Evolutionary conservation across 2,797 vertebrate genomes (phyloP).

Genomic region (Microctenopoma stevenorrisi): DNA sequence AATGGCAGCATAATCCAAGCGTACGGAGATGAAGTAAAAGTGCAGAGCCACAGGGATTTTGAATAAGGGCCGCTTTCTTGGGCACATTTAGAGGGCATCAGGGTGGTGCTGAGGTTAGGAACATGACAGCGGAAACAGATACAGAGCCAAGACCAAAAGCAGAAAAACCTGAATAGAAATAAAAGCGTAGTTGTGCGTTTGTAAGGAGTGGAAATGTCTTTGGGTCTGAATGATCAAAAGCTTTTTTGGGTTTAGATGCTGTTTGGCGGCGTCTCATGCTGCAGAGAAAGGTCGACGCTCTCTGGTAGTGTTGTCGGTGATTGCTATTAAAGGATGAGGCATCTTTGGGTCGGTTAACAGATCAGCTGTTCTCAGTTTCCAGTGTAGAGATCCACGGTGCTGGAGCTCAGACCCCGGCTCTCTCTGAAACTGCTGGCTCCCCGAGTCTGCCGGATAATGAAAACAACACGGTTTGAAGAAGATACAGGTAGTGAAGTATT

Average conservation of each 20-base stretch:
- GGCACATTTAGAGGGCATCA: slow-evolving; percentile 41
- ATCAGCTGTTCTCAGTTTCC: slow-evolving; percentile 79
- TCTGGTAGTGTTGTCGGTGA: slow-evolving; percentile 35
- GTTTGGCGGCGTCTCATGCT: not conserved
- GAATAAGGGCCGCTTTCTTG: slow-evolving; percentile 41
- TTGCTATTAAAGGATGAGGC: not conserved
- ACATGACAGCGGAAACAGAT: not conserved
- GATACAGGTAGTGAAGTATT: not conserved
- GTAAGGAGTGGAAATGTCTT: slow-evolving; percentile 33
- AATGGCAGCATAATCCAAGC: slow-evolving; percentile 8
- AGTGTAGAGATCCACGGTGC: slow-evolving; percentile 90
- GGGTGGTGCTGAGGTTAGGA: slow-evolving; percentile 11
- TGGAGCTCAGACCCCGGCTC: slow-evolving; percentile 91
- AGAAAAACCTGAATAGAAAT: slow-evolving; percentile 21
- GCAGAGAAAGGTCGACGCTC: not conserved
- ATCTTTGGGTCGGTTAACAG: slow-evolving; percentile 31
- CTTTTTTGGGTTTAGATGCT: slow-evolving; percentile 54
- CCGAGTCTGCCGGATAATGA: slow-evolving; percentile 72
- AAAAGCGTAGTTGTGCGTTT: not conserved
- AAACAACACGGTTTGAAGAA: not conserved
- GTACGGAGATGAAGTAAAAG: slow-evolving; percentile 43
- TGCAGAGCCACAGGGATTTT: slow-evolving; percentile 49
- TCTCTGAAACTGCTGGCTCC: slow-evolving; percentile 80
- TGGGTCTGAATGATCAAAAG: slow-evolving; percentile 20
- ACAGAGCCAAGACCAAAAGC: slow-evolving; percentile 7